Conservation (phyloP, 2,113 vertebrate genomes). For the Terrapene triunguis region DNA sequence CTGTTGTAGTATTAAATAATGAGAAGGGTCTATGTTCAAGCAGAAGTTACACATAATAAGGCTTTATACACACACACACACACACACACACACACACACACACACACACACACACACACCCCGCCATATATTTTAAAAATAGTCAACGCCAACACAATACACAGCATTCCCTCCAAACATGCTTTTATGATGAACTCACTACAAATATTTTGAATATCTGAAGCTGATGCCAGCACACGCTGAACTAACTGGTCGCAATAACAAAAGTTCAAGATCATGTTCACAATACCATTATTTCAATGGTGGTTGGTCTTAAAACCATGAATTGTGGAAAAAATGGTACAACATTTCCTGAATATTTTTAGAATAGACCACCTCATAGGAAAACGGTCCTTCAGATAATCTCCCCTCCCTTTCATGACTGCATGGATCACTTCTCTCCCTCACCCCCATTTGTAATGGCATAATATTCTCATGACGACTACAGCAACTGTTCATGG, state of each 20-base stretch:
- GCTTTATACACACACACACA: neutral
- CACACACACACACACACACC: neutral
- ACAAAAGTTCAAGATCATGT: neutral
- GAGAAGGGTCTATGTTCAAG: neutral
- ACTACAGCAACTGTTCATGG: neutral
- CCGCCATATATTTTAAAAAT: neutral
- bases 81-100: neutral
- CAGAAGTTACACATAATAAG: neutral
- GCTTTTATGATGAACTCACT: neutral
- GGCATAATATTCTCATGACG: neutral
- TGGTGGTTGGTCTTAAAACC: neutral
- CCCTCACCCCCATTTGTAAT: neutral
- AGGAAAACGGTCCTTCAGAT: neutral
- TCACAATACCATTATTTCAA: neutral
- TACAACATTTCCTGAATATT: neutral
- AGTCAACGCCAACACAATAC: neutral
- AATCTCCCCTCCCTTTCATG: neutral
- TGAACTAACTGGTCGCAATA: neutral
- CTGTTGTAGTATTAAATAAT: neutral
- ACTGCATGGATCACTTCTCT: neutral
- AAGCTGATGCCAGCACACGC: neutral
- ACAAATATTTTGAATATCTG: neutral
- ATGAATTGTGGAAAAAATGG: fast-evolving
- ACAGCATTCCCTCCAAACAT: neutral
- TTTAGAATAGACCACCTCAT: neutral